Percentiles rank a stretch among this genome's conserved stretches.
These are phyloP conservation scores for Etheostoma cragini DNA, from an alignment of 2,113 vertebrate species.

Conservation along the genomic window DNA sequence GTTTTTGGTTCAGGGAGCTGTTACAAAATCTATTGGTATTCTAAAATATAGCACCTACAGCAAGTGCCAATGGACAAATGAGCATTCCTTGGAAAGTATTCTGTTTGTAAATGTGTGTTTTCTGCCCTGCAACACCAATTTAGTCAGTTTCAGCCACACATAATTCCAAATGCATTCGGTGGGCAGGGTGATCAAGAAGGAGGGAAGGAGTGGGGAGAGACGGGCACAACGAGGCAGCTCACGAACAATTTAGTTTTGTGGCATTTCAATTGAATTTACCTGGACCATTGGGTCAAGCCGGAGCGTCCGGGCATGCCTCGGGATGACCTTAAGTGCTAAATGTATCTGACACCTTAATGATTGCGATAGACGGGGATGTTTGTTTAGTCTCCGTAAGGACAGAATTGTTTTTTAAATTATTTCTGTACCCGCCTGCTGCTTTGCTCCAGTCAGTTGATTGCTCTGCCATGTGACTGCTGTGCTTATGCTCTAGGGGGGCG, in stretches of 20 bases:
- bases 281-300: slow-evolving; percentile 51
- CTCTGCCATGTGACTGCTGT: slow-evolving; percentile 20
- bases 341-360: slow-evolving; percentile 48
- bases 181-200: not conserved
- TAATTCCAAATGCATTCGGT: not conserved
- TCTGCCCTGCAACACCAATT: slow-evolving; percentile 3
- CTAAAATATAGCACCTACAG: not conserved
- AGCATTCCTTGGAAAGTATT: not conserved
- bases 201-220: slow-evolving; percentile 11
- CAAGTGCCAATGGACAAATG: not conserved
- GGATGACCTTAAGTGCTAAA: slow-evolving; percentile 64
- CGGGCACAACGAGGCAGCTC: slow-evolving; percentile 4
- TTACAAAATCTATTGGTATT: not conserved
- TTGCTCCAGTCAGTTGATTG: slow-evolving; percentile 21
- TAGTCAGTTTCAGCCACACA: slow-evolving; percentile 3
- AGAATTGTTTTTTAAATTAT: slow-evolving; percentile 43
- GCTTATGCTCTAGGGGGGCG: no score
- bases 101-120: not conserved
- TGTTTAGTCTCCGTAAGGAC: slow-evolving; percentile 39
- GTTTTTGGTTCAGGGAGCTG: slow-evolving; percentile 20
- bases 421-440: slow-evolving; percentile 27
- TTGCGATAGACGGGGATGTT: slow-evolving; percentile 35
- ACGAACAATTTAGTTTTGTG: slow-evolving; percentile 24
- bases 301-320: slow-evolving; percentile 21
- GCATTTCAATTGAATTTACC: slow-evolving; percentile 42